phyloP scores from a whole-genome alignment of 2,888 invertebrate species.

The Drosophila basisetae region DNA sequence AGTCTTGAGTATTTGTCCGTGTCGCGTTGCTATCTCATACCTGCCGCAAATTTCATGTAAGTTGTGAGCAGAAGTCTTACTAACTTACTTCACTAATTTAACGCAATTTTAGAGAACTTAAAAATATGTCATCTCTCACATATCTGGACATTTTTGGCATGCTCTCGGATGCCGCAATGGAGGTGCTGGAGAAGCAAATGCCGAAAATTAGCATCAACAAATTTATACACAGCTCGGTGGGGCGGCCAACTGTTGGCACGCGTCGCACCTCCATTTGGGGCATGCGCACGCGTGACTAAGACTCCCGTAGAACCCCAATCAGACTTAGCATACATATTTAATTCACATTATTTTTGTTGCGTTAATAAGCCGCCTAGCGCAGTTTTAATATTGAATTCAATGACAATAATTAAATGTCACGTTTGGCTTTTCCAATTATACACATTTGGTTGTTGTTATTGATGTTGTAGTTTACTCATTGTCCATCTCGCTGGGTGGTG shows the following conservation, averaged over 20 bases:
- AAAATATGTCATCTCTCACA: constrained; percentile 88
- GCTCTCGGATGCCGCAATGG: constrained; percentile 87
- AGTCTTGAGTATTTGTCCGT: constrained; percentile 91
- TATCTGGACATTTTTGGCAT: constrained; percentile 94
- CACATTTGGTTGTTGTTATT: neutral
- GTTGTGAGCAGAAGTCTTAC: constrained; percentile 59
- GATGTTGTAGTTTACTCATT: constrained; percentile 33
- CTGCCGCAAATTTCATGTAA: constrained; percentile 90
- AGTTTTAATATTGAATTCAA: constrained; percentile 53
- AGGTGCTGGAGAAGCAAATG: constrained; percentile 87
- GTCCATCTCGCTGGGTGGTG: constrained; percentile 61
- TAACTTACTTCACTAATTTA: neutral
- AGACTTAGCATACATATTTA: constrained; percentile 16
- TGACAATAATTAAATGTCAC: constrained; percentile 65
- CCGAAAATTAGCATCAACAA: constrained; percentile 89
- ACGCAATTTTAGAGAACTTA: constrained; percentile 84
- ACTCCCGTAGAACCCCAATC: neutral
- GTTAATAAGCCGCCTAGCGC: constrained; percentile 43
- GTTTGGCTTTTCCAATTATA: constrained; percentile 21
- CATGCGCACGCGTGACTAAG: constrained; percentile 91
- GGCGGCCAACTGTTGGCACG: constrained; percentile 95
- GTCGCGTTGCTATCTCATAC: constrained; percentile 92
- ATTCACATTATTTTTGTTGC: constrained; percentile 23
- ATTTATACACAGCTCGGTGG: constrained; percentile 93
- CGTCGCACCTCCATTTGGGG: constrained; percentile 96